phyloP scores from a whole-genome alignment of 2,113 vertebrate genomes.

The Phylloscopus trochilus region DNA sequence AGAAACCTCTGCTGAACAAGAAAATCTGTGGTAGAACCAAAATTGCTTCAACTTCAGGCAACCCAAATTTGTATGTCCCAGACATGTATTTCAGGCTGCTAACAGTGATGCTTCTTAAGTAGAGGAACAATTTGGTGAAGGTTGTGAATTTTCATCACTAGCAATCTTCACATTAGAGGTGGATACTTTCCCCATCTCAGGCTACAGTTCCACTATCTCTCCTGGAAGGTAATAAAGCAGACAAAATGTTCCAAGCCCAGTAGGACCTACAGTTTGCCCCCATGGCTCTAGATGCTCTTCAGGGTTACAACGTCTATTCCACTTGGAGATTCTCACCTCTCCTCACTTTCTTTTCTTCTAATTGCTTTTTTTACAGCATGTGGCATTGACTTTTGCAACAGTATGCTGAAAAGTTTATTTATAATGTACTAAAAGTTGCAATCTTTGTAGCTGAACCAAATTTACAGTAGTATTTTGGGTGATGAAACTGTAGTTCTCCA shows the following conservation, averaged over 20 bases:
- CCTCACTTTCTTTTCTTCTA: background rate
- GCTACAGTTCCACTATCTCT: background rate
- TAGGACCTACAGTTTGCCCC: background rate
- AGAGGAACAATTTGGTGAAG: background rate
- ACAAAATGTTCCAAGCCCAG: background rate
- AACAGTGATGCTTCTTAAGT: background rate
- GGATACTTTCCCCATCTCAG: background rate
- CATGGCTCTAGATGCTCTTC: background rate
- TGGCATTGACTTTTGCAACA: background rate
- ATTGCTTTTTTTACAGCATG: conserved; percentile 13
- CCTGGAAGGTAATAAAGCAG: conserved; percentile 10
- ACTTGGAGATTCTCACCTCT: background rate
- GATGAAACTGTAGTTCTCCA: background rate
- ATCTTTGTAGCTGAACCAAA: background rate
- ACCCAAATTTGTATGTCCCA: background rate
- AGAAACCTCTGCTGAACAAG: background rate
- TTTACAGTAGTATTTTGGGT: background rate
- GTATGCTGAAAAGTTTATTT: conserved; percentile 16
- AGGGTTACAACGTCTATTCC: background rate
- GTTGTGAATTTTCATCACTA: background rate
- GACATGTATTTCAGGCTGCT: background rate
- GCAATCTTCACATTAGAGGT: background rate
- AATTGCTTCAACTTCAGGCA: background rate
- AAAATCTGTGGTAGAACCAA: background rate
- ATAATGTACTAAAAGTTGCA: conserved; percentile 4